These are phyloP conservation scores for Cavia porcellus DNA, from an alignment of 2,113 vertebrate genomes.

Conservation along the genomic window DNA sequence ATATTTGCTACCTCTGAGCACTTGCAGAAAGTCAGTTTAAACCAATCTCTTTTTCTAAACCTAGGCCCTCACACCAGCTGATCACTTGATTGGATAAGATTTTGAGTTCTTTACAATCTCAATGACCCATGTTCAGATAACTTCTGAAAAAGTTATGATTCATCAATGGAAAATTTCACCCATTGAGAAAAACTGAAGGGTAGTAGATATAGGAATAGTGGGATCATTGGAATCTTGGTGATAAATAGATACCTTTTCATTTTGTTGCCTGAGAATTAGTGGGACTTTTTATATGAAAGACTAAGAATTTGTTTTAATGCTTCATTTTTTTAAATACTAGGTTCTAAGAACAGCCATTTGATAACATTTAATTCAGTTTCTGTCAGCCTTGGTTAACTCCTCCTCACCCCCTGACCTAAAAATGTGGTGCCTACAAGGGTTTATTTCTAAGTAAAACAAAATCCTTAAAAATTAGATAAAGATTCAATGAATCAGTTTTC, in stretches of 20 bases:
- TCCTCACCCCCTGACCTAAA: neutral
- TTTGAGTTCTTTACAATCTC: neutral
- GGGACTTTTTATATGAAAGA: constrained; percentile 38
- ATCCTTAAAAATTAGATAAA: constrained; percentile 70
- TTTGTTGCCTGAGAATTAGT: constrained; percentile 69
- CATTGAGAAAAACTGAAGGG: constrained; percentile 59
- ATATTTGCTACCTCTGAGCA: neutral
- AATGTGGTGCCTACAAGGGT: constrained; percentile 1
- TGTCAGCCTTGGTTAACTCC: constrained; percentile 32
- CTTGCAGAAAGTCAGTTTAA: neutral
- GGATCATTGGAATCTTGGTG: constrained; percentile 51
- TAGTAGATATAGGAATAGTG: neutral
- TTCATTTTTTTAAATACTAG: constrained; percentile 50
- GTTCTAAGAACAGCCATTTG: constrained; percentile 57
- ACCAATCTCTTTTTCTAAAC: neutral
- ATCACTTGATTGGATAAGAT: neutral
- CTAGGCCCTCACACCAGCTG: neutral
- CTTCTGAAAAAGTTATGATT: constrained; percentile 38
- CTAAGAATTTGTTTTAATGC: constrained; percentile 60
- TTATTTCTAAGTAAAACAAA: constrained; percentile 80
- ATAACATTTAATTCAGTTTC: constrained; percentile 64
- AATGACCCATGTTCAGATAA: neutral
- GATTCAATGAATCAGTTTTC: constrained; percentile 77
- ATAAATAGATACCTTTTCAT: constrained; percentile 72
- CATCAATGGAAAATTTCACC: constrained; percentile 34